Percentiles rank a stretch among this genome's conserved stretches.
Evolutionary conservation across 2,888 invertebrate genomes (phyloP).

Genomic region (Anthophora plumipes): DNA sequence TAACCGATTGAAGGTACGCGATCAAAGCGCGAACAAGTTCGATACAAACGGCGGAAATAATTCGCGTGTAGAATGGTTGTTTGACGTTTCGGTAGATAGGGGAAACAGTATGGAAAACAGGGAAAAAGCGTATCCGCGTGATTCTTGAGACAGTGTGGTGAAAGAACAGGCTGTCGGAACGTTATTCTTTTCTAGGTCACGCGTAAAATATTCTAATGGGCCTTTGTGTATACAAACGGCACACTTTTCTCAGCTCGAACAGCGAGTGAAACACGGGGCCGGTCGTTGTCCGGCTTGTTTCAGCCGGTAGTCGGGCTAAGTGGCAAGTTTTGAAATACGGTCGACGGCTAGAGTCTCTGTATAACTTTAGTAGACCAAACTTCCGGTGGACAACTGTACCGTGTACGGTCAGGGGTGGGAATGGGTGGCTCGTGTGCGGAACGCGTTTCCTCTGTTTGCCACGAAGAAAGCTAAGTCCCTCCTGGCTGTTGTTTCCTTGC

Average conservation of each 20-base stretch:
- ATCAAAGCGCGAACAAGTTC: background rate
- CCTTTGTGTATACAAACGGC: constrained; percentile 52
- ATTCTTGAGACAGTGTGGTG: constrained; percentile 2
- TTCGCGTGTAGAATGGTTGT: background rate
- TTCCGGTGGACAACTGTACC: constrained; percentile 45
- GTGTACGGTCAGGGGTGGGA: background rate
- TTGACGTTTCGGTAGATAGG: background rate
- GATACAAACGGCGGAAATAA: background rate
- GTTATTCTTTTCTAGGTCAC: constrained; percentile 54
- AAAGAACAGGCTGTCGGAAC: background rate
- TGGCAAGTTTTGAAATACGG: constrained; percentile 77
- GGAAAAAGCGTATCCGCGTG: background rate
- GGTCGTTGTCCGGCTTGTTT: constrained; percentile 61
- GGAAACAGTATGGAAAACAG: too few relatives aligned
- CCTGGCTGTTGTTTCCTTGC: constrained; percentile 45
- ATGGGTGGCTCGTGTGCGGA: constrained; percentile 16
- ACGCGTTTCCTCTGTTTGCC: constrained; percentile 42
- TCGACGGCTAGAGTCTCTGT: constrained; percentile 38
- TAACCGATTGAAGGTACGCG: background rate
- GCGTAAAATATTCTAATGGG: constrained; percentile 62
- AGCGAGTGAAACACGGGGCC: constrained; percentile 31
- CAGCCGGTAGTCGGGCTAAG: constrained; percentile 64
- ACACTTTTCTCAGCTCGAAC: constrained; percentile 44
- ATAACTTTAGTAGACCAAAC: constrained; percentile 56
- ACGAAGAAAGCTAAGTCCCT: constrained; percentile 33